Conservation (phyloP, 2,113 vertebrate species). For the Carettochelys insculpta region DNA sequence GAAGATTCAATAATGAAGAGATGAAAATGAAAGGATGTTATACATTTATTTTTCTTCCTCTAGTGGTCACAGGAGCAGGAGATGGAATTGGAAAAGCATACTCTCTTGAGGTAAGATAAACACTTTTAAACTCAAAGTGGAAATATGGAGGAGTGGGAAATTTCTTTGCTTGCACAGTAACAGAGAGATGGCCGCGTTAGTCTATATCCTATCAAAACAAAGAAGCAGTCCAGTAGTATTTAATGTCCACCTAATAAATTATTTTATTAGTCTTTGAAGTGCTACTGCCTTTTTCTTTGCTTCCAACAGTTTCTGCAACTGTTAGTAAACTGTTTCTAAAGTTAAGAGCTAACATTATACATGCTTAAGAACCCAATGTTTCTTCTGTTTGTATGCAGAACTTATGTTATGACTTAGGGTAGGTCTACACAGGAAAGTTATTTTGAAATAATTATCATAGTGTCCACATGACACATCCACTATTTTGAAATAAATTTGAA, state of each 20-base stretch:
- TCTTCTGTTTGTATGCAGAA: background rate
- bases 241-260: too few species aligned
- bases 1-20: background rate
- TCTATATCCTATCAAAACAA: too few species aligned
- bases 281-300: too few species aligned
- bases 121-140: background rate
- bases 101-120: slow-evolving; percentile 80
- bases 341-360: background rate
- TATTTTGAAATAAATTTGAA: too few species aligned
- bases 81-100: slow-evolving; percentile 90
- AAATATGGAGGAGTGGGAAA: background rate
- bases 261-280: too few species aligned
- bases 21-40: background rate
- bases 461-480: too few species aligned
- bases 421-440: too few species aligned
- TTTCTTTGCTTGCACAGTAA: background rate
- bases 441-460: too few species aligned
- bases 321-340: background rate
- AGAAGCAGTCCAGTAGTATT: too few species aligned
- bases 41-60: slow-evolving; percentile 45
- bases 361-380: background rate
- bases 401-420: background rate
- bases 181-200: too few species aligned
- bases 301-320: background rate
- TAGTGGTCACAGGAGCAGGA: slow-evolving; percentile 88